A percentile compares a stretch with the other conserved stretches of the same genome.
These are phyloP conservation scores for Oceanodroma leucorhoa DNA, from an alignment of 2,797 vertebrate genomes.

Conservation along the genomic window DNA sequence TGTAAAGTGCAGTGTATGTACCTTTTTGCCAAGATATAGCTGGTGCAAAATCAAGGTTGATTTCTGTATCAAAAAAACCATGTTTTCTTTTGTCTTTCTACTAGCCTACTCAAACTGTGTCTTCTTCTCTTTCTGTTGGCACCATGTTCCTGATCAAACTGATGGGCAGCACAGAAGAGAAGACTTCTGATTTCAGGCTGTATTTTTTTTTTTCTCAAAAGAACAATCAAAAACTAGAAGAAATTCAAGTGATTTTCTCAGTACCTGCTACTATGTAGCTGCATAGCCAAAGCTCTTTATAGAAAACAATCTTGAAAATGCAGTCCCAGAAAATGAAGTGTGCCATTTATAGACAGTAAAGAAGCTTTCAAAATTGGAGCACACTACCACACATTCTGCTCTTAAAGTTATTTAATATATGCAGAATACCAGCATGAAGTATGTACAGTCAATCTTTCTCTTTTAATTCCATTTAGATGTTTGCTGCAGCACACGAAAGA, in stretches of 20 bases:
- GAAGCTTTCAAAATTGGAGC: neutral
- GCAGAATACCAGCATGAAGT: neutral
- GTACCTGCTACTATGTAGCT: neutral
- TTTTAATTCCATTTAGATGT: neutral
- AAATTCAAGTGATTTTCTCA: neutral
- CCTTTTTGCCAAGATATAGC: neutral
- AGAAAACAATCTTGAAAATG: neutral
- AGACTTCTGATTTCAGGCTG: neutral
- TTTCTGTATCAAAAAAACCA: neutral
- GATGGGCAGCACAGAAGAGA: neutral
- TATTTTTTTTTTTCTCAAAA: neutral
- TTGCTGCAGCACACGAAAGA: neutral
- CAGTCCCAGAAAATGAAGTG: neutral
- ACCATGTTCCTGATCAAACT: neutral
- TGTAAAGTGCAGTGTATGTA: neutral
- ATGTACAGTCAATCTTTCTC: neutral
- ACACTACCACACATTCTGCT: neutral
- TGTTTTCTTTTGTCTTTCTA: neutral
- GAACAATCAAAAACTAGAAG: neutral
- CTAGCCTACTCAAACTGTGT: neutral
- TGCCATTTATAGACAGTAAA: neutral
- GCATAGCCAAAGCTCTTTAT: neutral
- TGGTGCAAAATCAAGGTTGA: neutral
- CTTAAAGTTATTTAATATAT: neutral
- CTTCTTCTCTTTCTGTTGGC: neutral